Evolutionary conservation across 64 coral and sea anemone genomes (phyloP).

Genomic region (Exaiptasia diaphana): DNA sequence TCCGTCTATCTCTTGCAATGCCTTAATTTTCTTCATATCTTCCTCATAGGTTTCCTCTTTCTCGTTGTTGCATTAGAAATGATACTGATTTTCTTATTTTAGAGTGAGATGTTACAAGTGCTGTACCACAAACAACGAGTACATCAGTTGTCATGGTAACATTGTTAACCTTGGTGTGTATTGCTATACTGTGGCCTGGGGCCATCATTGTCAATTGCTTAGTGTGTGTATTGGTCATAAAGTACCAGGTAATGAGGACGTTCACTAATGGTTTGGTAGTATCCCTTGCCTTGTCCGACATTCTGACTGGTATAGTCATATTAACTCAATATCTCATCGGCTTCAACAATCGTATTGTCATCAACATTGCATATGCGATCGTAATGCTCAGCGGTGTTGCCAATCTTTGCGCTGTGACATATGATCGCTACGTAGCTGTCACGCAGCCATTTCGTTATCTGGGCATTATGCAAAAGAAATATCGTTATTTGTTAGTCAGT

Average conservation of each 20-base stretch:
- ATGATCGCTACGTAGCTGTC: slow-evolving; percentile 54
- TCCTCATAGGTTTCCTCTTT: no score
- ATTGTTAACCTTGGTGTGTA: neutral
- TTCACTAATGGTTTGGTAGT: slow-evolving; percentile 60
- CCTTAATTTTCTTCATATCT: no score
- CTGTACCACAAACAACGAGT: no score
- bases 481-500: slow-evolving; percentile 1
- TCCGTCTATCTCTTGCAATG: no score
- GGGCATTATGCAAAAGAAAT: slow-evolving; percentile 16
- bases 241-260: slow-evolving; percentile 49
- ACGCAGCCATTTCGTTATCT: slow-evolving; percentile 40
- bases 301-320: slow-evolving; percentile 31
- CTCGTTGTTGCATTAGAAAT: no score
- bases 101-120: no score
- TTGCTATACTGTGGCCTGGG: slow-evolving; percentile 9
- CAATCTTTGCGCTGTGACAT: slow-evolving; percentile 58
- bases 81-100: no score
- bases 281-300: slow-evolving; percentile 52
- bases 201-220: slow-evolving; percentile 24
- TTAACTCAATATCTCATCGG: slow-evolving; percentile 44
- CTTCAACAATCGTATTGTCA: neutral
- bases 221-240: slow-evolving; percentile 45
- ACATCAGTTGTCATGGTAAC: no score
- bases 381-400: slow-evolving; percentile 44
- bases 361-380: slow-evolving; percentile 39